Evolutionary conservation across 2,113 vertebrate species (phyloP).

Genomic region (Campylomormyrus numenius): DNA sequence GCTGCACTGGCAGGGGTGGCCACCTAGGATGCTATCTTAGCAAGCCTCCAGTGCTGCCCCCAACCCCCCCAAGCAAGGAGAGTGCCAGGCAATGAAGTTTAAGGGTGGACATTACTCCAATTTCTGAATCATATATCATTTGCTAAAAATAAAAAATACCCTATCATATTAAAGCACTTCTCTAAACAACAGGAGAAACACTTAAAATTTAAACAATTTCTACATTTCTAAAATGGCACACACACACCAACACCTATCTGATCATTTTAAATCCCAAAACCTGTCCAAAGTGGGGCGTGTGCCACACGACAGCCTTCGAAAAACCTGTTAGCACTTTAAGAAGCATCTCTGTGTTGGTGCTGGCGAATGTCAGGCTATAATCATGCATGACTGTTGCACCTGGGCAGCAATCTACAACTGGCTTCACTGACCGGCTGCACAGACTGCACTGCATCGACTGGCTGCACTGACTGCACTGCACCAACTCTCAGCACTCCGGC

Average conservation of each 20-base stretch:
- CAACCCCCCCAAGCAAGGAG: background rate
- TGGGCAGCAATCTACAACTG: background rate
- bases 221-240: background rate
- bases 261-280: background rate
- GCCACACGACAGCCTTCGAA: background rate
- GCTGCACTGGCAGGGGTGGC: background rate
- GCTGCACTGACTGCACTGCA: no score
- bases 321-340: background rate
- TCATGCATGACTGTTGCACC: background rate
- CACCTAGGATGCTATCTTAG: background rate
- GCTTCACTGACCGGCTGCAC: background rate
- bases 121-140: background rate
- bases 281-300: background rate
- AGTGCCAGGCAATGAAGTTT: background rate
- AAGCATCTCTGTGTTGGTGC: background rate
- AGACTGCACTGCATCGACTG: background rate
- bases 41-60: background rate
- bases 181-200: background rate
- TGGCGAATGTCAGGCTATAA: background rate
- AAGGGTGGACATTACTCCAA: background rate
- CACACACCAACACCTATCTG: background rate
- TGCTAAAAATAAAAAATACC: background rate
- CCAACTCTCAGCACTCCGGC: background rate
- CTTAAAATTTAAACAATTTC: background rate
- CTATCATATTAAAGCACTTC: background rate